Conservation (phyloP, 92 coral and sea anemone genomes). For the Porites lobata region DNA sequence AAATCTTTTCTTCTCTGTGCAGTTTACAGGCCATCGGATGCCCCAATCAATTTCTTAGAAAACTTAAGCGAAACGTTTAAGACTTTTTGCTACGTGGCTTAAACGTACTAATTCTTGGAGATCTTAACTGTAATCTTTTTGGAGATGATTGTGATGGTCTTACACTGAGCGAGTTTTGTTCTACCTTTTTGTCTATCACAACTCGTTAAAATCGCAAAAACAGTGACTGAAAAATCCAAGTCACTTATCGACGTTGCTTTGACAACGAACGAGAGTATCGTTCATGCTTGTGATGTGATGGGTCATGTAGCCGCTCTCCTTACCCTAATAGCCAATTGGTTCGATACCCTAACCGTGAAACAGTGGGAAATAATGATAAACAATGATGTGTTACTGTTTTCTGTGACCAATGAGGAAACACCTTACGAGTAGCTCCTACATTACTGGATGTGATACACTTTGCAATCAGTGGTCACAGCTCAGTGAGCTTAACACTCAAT, state of each 20-base stretch:
- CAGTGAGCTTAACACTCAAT: slow-evolving; percentile 39
- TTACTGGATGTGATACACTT: too few relatives aligned
- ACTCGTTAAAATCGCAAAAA: slow-evolving; percentile 11
- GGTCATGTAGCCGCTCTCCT: too few relatives aligned
- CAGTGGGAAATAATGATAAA: too few relatives aligned
- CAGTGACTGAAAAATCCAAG: neutral
- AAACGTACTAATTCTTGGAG: neutral
- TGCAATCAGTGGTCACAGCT: neutral
- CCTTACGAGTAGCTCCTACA: too few relatives aligned
- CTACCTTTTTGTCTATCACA: slow-evolving; percentile 24
- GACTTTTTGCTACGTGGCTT: neutral
- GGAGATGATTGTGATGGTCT: too few relatives aligned
- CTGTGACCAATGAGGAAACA: too few relatives aligned
- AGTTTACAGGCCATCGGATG: slow-evolving; percentile 27
- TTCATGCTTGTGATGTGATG: slow-evolving; percentile 4
- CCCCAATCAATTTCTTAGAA: too few relatives aligned
- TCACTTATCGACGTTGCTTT: slow-evolving; percentile 43
- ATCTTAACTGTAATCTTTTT: neutral
- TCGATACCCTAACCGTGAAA: too few relatives aligned
- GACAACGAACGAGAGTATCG: slow-evolving; percentile 50
- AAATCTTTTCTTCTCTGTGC: slow-evolving; percentile 50
- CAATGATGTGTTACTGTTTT: too few relatives aligned
- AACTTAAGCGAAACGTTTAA: too few relatives aligned
- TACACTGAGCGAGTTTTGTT: too few relatives aligned
- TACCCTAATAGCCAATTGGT: too few relatives aligned